A percentile compares a stretch with the other conserved stretches of the same genome.
Conservation (phyloP, 2,113 vertebrate genomes). For the Cephalopholis sonnerati region DNA sequence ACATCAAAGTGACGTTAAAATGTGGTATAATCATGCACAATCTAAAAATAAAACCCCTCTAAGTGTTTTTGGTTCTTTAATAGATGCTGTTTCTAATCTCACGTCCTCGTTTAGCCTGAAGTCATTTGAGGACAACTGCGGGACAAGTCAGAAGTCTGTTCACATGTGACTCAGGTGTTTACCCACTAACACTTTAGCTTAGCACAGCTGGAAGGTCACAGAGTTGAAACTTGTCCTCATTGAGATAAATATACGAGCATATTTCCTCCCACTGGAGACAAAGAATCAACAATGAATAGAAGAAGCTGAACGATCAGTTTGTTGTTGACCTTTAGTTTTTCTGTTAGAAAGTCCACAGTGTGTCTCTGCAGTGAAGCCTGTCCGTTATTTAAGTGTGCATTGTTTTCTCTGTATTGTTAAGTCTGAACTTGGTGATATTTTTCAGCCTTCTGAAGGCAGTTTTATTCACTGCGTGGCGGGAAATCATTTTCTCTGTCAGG, state of each 20-base stretch:
- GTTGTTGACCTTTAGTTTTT: constrained; percentile 21
- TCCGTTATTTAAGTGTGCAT: neutral
- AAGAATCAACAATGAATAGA: constrained; percentile 22
- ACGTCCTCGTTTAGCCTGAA: neutral
- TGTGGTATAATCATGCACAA: neutral
- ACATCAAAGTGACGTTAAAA: constrained; percentile 17
- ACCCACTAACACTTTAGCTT: neutral
- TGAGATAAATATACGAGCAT: constrained; percentile 9
- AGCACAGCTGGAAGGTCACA: neutral
- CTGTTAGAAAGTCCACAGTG: neutral
- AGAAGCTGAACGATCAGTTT: constrained; percentile 38
- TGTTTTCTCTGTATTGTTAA: neutral
- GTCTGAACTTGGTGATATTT: neutral
- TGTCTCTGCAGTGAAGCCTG: neutral
- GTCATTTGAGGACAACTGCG: constrained; percentile 14
- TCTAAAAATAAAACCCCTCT: constrained; percentile 33
- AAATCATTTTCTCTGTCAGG: neutral
- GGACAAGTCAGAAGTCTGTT: neutral
- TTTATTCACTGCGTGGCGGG: neutral
- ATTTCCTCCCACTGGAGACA: constrained; percentile 15
- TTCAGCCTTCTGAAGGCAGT: neutral
- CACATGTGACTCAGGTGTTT: neutral
- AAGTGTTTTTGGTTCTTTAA: neutral
- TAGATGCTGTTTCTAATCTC: constrained; percentile 19
- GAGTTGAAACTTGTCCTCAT: constrained; percentile 7